phyloP scores from a whole-genome alignment of 2,888 invertebrate genomes.

The Ctena decussata region DNA sequence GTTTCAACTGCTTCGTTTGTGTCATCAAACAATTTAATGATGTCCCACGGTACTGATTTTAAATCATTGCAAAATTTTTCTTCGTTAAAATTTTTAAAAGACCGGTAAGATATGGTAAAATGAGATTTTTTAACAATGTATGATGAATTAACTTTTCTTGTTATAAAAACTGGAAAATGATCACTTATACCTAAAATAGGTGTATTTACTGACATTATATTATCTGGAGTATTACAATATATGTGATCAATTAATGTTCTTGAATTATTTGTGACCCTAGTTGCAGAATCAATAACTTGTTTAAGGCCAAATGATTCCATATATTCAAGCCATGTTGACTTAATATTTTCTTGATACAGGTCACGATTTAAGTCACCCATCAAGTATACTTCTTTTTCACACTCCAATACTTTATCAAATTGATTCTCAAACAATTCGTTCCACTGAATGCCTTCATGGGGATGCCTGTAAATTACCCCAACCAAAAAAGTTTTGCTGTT shows the following conservation, averaged over 20 bases:
- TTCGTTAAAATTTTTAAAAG: neutral
- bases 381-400: no score
- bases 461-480: neutral
- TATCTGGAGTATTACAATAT: no score
- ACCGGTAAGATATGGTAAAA: no score
- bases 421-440: neutral
- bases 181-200: neutral
- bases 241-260: no score
- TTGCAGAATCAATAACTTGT: neutral
- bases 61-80: neutral
- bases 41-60: constrained; percentile 2
- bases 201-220: no score
- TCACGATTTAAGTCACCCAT: no score
- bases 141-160: no score
- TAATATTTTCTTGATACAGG: neutral
- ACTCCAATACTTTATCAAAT: neutral
- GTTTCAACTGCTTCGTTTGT: neutral
- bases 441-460: neutral
- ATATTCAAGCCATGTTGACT: neutral
- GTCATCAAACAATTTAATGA: neutral
- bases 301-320: constrained; percentile 1
- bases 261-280: no score
- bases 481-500: neutral
- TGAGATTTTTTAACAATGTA: no score
- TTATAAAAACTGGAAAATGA: constrained; percentile 7